A percentile compares a stretch with the other conserved stretches of the same genome.
These are phyloP conservation scores for Endomychus coccineus DNA, from an alignment of 2,888 invertebrate genomes.

Conservation along the genomic window DNA sequence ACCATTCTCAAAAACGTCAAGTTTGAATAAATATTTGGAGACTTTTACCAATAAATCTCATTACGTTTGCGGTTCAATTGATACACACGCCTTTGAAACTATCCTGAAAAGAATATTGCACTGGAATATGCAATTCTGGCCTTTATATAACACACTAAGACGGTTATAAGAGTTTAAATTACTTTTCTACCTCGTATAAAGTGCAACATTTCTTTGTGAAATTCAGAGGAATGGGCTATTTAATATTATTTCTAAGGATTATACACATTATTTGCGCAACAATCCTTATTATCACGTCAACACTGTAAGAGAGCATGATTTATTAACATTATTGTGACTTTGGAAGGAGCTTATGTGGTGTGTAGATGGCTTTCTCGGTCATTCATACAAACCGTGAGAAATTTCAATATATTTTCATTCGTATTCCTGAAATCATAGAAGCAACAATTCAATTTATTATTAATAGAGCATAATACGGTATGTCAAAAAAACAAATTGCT, in stretches of 20 bases:
- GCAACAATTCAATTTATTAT: too few species aligned
- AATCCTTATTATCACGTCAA: conserved; percentile 13
- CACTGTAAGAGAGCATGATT: conserved; percentile 14
- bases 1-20: conserved; percentile 31
- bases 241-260: conserved; percentile 12
- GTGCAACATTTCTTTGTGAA: too few species aligned
- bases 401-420: too few species aligned
- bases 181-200: too few species aligned
- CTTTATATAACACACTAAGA: too few species aligned
- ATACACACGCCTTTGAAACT: conserved; percentile 14
- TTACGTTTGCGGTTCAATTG: conserved; percentile 32
- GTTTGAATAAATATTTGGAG: conserved; percentile 35
- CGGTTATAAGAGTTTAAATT: too few species aligned
- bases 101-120: too few species aligned
- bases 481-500: too few species aligned
- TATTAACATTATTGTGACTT: conserved; percentile 12
- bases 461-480: too few species aligned
- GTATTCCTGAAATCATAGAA: too few species aligned
- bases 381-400: conserved; percentile 26
- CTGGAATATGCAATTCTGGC: too few species aligned
- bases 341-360: conserved; percentile 28
- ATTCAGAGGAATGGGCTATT: conserved; percentile 11
- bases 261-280: conserved; percentile 14
- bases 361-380: conserved; percentile 30
- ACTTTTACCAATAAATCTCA: conserved; percentile 35